Conservation (phyloP, 1,140 invertebrate species). For the Diploscapter pachys region DNA sequence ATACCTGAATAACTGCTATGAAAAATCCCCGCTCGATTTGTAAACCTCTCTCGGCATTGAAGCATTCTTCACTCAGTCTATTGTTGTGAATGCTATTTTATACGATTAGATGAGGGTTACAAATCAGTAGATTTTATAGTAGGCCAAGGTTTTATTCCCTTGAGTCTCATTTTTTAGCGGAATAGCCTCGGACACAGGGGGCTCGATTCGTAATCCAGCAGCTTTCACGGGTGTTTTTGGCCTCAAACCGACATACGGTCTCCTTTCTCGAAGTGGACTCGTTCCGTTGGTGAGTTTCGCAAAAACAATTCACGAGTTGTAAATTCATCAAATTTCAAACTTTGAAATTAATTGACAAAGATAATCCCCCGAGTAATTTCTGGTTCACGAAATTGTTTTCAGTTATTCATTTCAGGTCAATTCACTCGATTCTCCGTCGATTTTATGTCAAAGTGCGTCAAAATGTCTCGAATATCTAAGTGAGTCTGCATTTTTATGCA, state of each 20-base stretch:
- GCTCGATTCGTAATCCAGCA: conserved; percentile 91
- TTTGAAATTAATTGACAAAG: background rate
- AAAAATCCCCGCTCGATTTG: too few species aligned
- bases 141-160: too few species aligned
- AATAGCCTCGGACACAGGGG: conserved; percentile 93
- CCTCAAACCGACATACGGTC: conserved; percentile 91
- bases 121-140: too few species aligned
- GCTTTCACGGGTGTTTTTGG: conserved; percentile 90
- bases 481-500: conserved; percentile 17
- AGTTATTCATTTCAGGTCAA: too few species aligned
- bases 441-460: background rate
- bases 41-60: background rate
- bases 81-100: conserved; percentile 8
- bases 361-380: background rate
- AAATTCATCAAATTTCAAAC: background rate
- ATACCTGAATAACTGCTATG: too few species aligned
- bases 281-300: conserved; percentile 86
- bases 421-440: conserved; percentile 1
- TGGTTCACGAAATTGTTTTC: too few species aligned
- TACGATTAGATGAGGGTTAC: background rate
- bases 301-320: too few species aligned
- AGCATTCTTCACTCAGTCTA: background rate
- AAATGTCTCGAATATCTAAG: conserved; percentile 11
- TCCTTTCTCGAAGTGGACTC: conserved; percentile 83
- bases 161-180: conserved; percentile 66